Conservation (phyloP, 1,140 invertebrate genomes). For the fruit fly (Drosophila melanogaster) region Release_6_plus_ISO1_MT NT_037436.4:1981501-1982000, state of each 20-base stretch:
- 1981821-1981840: constrained; percentile 44
- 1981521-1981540: not conserved
- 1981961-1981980: constrained; percentile 7
- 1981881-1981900: constrained; percentile 56
- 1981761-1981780: constrained; percentile 8
- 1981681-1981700: constrained; percentile 3
- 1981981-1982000: constrained; percentile 28
- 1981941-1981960: constrained; percentile 41
- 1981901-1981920: constrained; percentile 23
- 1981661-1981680: too few relatives aligned
- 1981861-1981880: constrained; percentile 81
- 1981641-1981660: not conserved
- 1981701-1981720: constrained; percentile 55
- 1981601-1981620: too few relatives aligned
- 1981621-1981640: too few relatives aligned
- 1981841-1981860: constrained; percentile 83
- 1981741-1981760: constrained; percentile 36
- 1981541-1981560: not conserved
- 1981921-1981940: constrained; percentile 38
- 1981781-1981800: not conserved
- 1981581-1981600: not conserved
- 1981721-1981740: constrained; percentile 68
- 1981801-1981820: constrained; percentile 1
- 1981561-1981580: not conserved
- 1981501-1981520: constrained; percentile 74